These are phyloP conservation scores for Strix occidentalis DNA, from an alignment of 2,797 vertebrate species.

Conservation along the genomic window DNA sequence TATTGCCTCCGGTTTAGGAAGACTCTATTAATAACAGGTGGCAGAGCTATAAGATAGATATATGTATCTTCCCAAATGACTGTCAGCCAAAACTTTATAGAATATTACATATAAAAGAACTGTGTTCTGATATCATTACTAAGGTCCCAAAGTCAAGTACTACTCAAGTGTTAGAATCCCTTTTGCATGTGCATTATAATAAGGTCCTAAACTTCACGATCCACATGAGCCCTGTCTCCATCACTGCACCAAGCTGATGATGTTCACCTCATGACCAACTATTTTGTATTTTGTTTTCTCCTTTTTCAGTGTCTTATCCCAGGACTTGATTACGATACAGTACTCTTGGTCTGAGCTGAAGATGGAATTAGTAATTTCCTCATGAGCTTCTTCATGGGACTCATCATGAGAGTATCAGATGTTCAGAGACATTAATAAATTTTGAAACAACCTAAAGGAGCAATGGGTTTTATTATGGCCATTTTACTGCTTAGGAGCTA, in stretches of 20 bases:
- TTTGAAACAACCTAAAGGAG: neutral
- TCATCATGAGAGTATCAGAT: neutral
- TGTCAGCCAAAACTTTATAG: neutral
- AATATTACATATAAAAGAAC: neutral
- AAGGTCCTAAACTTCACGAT: neutral
- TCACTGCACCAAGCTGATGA: neutral
- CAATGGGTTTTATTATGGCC: neutral
- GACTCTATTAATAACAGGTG: conserved; percentile 22
- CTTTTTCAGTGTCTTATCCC: neutral
- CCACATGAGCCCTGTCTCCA: neutral
- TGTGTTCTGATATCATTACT: neutral
- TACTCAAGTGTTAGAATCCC: neutral
- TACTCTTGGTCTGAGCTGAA: neutral
- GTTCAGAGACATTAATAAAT: neutral
- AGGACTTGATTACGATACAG: neutral
- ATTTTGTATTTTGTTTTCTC: neutral
- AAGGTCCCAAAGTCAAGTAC: neutral
- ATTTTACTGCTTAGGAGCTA: neutral
- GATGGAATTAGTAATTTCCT: neutral
- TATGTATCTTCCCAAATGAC: neutral
- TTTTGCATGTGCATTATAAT: neutral
- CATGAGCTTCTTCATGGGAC: neutral
- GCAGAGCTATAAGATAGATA: neutral
- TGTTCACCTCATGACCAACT: neutral
- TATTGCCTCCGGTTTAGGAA: conserved; percentile 7